phyloP scores from a whole-genome alignment of 2,113 vertebrate species.

The Nymphicus hollandicus region DNA sequence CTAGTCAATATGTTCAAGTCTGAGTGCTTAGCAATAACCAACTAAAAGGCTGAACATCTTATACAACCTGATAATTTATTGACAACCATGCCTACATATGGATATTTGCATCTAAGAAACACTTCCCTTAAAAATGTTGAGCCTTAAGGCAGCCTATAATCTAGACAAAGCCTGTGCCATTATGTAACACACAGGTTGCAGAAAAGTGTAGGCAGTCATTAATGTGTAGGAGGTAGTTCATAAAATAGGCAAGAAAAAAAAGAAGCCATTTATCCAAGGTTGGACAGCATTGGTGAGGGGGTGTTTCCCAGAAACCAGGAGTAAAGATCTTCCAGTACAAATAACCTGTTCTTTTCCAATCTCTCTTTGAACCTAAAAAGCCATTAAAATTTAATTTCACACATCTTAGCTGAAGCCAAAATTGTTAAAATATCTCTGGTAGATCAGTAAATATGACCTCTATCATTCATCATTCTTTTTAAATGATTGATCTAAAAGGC shows the following conservation, averaged over 20 bases:
- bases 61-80: background rate
- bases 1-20: background rate
- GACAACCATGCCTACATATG: background rate
- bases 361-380: background rate
- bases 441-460: background rate
- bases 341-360: constrained; percentile 1
- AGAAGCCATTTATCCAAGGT: background rate
- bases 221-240: background rate
- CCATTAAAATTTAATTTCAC: constrained; percentile 10
- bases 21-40: background rate
- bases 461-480: constrained; percentile 4
- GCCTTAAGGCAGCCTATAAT: background rate
- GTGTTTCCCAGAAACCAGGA: constrained; percentile 1
- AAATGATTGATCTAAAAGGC: background rate
- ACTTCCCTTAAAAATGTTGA: background rate
- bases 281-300: background rate
- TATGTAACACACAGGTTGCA: background rate
- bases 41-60: background rate
- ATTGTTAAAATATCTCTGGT: background rate
- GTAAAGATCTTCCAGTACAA: background rate
- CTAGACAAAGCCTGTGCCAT: background rate
- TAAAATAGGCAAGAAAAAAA: background rate
- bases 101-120: background rate
- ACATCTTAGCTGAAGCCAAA: background rate
- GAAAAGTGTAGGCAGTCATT: background rate